phyloP scores from a whole-genome alignment of 2,888 invertebrate genomes.

The Pachydiplax longipennis region DNA sequence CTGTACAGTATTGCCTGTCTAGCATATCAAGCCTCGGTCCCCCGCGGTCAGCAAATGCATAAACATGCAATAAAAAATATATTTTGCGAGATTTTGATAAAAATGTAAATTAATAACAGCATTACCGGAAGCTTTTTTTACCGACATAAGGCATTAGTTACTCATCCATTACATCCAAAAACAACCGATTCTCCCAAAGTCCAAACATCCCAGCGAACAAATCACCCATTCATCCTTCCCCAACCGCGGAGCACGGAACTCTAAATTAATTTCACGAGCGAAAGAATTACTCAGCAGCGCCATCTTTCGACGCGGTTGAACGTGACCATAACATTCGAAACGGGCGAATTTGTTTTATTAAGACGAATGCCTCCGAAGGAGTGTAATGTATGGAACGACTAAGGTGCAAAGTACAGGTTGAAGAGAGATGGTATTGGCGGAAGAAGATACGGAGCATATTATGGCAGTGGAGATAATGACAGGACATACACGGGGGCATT shows the following conservation, averaged over 20 bases:
- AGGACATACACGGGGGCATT: constrained; percentile 29
- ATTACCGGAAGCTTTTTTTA: too few species aligned
- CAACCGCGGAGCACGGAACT: background rate
- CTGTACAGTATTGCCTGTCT: too few species aligned
- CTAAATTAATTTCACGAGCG: background rate
- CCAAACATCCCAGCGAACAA: too few species aligned
- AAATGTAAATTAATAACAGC: too few species aligned
- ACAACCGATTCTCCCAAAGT: too few species aligned
- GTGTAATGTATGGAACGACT: background rate
- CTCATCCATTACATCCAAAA: too few species aligned
- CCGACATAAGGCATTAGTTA: too few species aligned
- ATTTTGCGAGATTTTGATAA: too few species aligned
- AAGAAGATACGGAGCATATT: constrained; percentile 25
- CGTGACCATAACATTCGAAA: background rate
- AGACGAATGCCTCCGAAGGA: background rate
- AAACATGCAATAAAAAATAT: too few species aligned
- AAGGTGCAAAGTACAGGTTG: constrained; percentile 25
- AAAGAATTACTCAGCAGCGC: background rate
- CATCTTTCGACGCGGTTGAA: background rate
- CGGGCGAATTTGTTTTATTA: constrained; percentile 8
- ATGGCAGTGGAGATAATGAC: constrained; percentile 36
- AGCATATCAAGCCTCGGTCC: too few species aligned
- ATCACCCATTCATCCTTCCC: too few species aligned
- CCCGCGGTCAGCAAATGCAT: too few species aligned
- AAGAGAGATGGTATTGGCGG: constrained; percentile 13